Percentiles rank a stretch among this genome's conserved stretches.
Conservation (phyloP, 1,140 invertebrate genomes). For the Calliopsis andreniformis region DNA sequence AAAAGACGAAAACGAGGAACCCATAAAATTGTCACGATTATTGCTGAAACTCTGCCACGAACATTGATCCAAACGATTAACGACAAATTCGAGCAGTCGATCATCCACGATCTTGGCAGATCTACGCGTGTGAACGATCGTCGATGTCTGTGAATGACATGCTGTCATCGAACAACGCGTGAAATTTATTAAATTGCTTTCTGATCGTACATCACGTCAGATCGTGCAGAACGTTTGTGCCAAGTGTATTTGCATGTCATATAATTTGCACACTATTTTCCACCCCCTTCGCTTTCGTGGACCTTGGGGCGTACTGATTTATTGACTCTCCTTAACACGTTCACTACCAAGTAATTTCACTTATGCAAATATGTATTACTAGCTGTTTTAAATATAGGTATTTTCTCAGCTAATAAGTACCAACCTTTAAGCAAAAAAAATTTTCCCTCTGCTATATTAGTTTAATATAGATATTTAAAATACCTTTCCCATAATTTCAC, state of each 20-base stretch:
- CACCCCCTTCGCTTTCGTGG: background rate
- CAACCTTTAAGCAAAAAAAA: too few relatives aligned
- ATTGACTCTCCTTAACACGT: background rate
- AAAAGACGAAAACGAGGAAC: too few relatives aligned
- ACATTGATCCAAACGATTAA: slow-evolving; percentile 21
- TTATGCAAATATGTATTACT: too few relatives aligned
- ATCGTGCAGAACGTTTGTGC: background rate
- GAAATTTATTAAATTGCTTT: slow-evolving; percentile 53
- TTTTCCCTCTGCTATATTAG: too few relatives aligned
- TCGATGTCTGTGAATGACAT: slow-evolving; percentile 24
- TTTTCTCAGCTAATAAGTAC: too few relatives aligned
- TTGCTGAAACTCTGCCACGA: too few relatives aligned
- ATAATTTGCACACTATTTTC: slow-evolving; percentile 31
- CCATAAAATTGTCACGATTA: too few relatives aligned
- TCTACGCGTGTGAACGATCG: slow-evolving; percentile 21
- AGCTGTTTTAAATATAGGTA: too few relatives aligned
- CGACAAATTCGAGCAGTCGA: slow-evolving; percentile 30
- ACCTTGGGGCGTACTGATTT: slow-evolving; percentile 12
- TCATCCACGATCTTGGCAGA: slow-evolving; percentile 36
- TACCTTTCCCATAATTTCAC: too few relatives aligned
- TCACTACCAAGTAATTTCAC: background rate
- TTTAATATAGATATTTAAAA: too few relatives aligned
- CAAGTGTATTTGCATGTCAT: slow-evolving; percentile 28
- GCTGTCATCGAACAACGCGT: slow-evolving; percentile 27
- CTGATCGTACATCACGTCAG: slow-evolving; percentile 40